phyloP scores from a whole-genome alignment of 2,113 vertebrate genomes.

The Colius striatus region DNA sequence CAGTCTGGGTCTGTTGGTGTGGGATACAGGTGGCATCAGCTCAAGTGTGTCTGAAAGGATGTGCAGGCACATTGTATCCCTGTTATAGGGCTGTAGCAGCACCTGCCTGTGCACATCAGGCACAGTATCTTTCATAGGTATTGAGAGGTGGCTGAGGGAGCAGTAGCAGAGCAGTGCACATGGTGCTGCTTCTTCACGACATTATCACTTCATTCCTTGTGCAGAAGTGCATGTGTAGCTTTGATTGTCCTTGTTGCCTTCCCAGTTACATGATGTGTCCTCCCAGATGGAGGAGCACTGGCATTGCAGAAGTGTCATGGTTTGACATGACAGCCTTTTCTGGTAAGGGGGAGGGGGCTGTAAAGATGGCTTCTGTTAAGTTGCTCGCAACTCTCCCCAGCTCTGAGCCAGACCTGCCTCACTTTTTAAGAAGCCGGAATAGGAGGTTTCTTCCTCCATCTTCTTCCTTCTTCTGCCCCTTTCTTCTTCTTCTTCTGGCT shows the following conservation, averaged over 20 bases:
- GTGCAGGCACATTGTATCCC: neutral
- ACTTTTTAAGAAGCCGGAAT: too few relatives aligned
- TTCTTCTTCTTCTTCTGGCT: too few relatives aligned
- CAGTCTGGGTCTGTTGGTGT: neutral
- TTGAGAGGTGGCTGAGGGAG: neutral
- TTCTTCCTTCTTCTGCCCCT: too few relatives aligned
- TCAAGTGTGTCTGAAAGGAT: neutral
- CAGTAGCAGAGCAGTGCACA: neutral
- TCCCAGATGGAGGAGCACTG: neutral
- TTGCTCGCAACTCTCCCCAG: too few relatives aligned
- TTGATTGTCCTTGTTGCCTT: neutral
- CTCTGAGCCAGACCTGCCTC: too few relatives aligned
- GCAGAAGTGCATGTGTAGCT: neutral
- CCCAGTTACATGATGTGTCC: neutral
- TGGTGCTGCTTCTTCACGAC: neutral
- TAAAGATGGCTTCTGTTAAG: too few relatives aligned
- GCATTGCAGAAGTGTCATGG: too few relatives aligned
- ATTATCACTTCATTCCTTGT: neutral
- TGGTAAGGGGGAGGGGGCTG: too few relatives aligned
- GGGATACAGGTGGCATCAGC: neutral
- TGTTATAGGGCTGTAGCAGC: neutral
- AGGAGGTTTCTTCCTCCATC: too few relatives aligned
- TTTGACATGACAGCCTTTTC: too few relatives aligned
- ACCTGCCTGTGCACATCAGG: neutral
- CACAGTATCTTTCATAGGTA: neutral